phyloP scores from a whole-genome alignment of 2,113 vertebrate genomes.

The Lasiurus borealis region DNA sequence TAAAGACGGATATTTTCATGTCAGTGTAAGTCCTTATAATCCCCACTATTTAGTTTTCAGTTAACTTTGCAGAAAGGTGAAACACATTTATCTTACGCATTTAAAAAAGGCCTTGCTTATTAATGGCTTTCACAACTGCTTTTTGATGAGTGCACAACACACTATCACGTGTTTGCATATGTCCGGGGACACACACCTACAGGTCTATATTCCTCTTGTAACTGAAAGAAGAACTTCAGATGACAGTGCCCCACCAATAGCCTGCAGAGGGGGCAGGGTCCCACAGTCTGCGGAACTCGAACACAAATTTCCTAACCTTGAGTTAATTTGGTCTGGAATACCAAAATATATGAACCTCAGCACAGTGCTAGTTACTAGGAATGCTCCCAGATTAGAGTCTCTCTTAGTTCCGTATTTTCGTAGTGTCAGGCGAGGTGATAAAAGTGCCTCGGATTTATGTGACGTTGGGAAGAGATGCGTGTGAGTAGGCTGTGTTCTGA shows the following conservation, averaged over 20 bases:
- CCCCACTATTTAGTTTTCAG: not conserved
- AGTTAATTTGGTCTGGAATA: not conserved
- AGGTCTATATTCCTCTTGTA: no score
- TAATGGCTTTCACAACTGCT: not conserved
- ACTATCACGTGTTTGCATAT: accelerated
- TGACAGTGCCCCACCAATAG: accelerated
- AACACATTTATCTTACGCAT: not conserved
- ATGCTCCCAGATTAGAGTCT: not conserved
- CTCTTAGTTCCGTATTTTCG: not conserved
- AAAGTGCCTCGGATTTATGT: not conserved
- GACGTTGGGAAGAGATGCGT: not conserved
- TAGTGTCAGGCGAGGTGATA: not conserved
- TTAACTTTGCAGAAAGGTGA: not conserved
- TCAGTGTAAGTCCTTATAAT: not conserved
- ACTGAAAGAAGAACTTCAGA: not conserved
- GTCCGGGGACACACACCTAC: no score
- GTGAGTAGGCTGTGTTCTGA: not conserved
- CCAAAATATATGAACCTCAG: not conserved
- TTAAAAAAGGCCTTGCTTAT: not conserved
- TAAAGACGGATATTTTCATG: not conserved
- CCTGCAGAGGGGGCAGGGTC: accelerated
- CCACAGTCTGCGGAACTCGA: not conserved
- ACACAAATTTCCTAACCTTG: not conserved
- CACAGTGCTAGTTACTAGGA: not conserved
- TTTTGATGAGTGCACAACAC: not conserved